Percentiles rank a stretch among this genome's conserved stretches.
These are phyloP conservation scores for Leptopilina boulardi DNA, from an alignment of 1,140 invertebrate genomes.

Conservation along the genomic window DNA sequence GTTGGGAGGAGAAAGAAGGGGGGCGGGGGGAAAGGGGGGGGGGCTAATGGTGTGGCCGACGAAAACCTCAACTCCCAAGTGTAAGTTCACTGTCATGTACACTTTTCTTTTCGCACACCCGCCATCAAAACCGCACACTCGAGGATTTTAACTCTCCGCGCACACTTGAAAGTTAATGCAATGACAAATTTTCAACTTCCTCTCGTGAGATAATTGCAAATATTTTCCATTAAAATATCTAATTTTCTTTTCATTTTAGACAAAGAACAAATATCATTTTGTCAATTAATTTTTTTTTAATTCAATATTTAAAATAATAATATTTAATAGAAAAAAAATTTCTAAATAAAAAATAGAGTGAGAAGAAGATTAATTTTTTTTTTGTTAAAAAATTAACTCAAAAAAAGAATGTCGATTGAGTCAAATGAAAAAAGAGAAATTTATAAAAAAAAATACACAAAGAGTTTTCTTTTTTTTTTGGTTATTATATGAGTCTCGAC, in stretches of 20 bases:
- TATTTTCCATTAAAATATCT: too few relatives aligned
- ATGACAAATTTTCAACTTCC: neutral
- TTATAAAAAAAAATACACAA: slow-evolving; percentile 8
- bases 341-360: too few relatives aligned
- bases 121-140: neutral
- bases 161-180: neutral
- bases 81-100: slow-evolving; percentile 13
- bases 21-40: too few relatives aligned
- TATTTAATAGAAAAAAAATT: too few relatives aligned
- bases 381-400: too few relatives aligned
- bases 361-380: too few relatives aligned
- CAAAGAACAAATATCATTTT: too few relatives aligned
- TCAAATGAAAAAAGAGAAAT: neutral
- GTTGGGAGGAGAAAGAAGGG: too few relatives aligned
- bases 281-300: too few relatives aligned
- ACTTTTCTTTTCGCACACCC: neutral
- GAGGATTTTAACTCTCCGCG: neutral
- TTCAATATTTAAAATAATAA: too few relatives aligned
- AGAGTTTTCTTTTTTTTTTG: neutral
- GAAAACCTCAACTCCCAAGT: neutral
- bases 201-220: neutral
- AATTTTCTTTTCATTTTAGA: too few relatives aligned
- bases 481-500: neutral
- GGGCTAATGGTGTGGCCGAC: slow-evolving; percentile 14
- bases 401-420: neutral